Evolutionary conservation across 2,888 invertebrate genomes (phyloP), one percentile per base, ranked within the genome.

Genomic region (Allolobophora icterica): DNA sequence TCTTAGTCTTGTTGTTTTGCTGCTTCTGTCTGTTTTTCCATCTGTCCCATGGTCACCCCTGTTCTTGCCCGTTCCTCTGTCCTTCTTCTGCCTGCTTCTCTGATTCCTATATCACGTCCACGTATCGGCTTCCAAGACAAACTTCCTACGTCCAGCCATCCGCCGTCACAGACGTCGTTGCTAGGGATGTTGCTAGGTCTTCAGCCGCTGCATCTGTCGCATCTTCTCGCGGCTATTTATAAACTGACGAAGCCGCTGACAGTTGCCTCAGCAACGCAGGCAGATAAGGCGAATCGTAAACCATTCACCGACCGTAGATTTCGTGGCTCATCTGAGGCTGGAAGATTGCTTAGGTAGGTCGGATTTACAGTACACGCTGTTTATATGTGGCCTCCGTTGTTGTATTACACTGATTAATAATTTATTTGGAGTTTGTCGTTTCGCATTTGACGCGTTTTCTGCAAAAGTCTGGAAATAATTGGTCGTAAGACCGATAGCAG

Each of bases 111-210:
- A 71, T 71, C 71, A 71, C 71, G 6, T 71, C n/a, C 71, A 13
- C 8, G n/a, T 30, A 71, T 71, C n/a, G 13, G 30, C 11, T 71
- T 71, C n/a, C n/a, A 71, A 71, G 71, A 30, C 30, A 71, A 71
- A 71, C 71, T 30, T 30, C n/a, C 71, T 11, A 71, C 11, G 30
- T 4, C 30, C n/a, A 71, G 71, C 11, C 71, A 71, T 71, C 71
- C 24, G 21, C 52, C 52, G 52, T 24, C 52, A 24, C 52, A 52
- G 24, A 24, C 71, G 71, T 11, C 71, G 71, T 71, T 71, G 71
- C 71, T 71, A 71, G 30, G 52, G 71, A 71, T n/a, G 71, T 71
- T 71, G 71, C 71, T 71, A 71, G 71, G 71, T 71, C 71, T n/a
- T 71, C 71, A n/a, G 71, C 71, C 71, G 71, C 71, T n/a, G 71